These are phyloP conservation scores for Abrostola triplasia DNA, from an alignment of 2,888 invertebrate species.

Conservation along the genomic window DNA sequence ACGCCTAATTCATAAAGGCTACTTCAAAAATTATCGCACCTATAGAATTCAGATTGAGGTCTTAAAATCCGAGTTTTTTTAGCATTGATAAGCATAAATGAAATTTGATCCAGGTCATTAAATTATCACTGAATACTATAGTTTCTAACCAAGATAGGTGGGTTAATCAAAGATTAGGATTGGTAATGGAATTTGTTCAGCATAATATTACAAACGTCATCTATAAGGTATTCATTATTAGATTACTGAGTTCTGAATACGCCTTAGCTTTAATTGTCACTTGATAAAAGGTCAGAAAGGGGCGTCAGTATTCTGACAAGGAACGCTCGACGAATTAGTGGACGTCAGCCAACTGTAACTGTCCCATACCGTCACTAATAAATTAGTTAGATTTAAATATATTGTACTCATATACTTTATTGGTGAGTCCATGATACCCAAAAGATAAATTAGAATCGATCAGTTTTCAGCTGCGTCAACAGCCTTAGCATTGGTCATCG, in stretches of 20 bases:
- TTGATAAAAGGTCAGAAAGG: slow-evolving; percentile 29
- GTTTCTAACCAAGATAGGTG: not conserved
- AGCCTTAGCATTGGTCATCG: no score
- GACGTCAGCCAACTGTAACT: slow-evolving; percentile 26
- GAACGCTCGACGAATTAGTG: slow-evolving; percentile 32
- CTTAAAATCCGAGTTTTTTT: no score
- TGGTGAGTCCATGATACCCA: no score
- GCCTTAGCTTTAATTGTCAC: slow-evolving; percentile 5
- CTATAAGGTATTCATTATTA: slow-evolving; percentile 3
- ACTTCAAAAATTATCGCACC: no score
- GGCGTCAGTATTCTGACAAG: slow-evolving; percentile 19
- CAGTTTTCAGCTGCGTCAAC: no score
- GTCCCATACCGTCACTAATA: slow-evolving; percentile 9
- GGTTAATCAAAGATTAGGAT: not conserved
- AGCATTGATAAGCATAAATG: no score
- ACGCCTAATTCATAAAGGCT: no score
- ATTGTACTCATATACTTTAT: no score
- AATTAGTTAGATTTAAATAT: slow-evolving; percentile 12
- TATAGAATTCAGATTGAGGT: no score
- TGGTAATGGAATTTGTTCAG: not conserved
- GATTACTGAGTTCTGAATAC: not conserved
- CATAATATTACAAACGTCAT: not conserved
- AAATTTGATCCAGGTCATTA: no score
- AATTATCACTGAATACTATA: not conserved
- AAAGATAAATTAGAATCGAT: no score